Conservation (phyloP, 2,888 invertebrate genomes). For the Hymenopus coronatus region DNA sequence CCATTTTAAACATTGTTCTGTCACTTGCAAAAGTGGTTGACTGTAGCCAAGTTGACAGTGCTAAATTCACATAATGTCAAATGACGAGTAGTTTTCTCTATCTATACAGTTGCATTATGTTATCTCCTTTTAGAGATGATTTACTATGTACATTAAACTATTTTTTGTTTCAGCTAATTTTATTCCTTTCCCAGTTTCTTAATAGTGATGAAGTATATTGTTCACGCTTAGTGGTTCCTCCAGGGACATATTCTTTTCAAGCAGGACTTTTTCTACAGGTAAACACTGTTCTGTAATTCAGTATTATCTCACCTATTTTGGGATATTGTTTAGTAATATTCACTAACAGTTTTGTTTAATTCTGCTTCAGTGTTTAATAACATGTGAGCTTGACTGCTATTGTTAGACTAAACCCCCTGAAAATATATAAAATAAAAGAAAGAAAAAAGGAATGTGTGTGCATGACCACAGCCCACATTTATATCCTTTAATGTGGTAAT, state of each 20-base stretch:
- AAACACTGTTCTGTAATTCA: neutral
- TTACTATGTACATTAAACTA: neutral
- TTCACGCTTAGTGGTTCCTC: slow-evolving; percentile 31
- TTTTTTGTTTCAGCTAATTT: slow-evolving; percentile 32
- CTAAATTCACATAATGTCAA: too few relatives aligned
- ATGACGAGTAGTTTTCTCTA: too few relatives aligned
- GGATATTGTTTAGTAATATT: too few relatives aligned
- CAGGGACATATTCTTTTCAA: slow-evolving; percentile 31
- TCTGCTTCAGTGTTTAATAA: neutral
- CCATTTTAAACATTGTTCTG: too few relatives aligned
- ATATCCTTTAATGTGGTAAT: neutral
- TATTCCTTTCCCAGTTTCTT: slow-evolving; percentile 35
- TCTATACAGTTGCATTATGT: too few relatives aligned
- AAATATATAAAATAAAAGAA: neutral
- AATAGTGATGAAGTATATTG: slow-evolving; percentile 30
- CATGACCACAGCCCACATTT: neutral
- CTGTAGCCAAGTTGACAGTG: too few relatives aligned
- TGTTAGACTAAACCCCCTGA: too few relatives aligned
- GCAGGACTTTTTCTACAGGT: slow-evolving; percentile 31
- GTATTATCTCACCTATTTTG: too few relatives aligned
- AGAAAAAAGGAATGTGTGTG: neutral
- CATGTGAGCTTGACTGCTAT: neutral
- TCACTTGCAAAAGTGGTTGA: too few relatives aligned
- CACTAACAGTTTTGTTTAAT: neutral
- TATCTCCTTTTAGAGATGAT: neutral